These are phyloP conservation scores for Drosophila yooni DNA, from an alignment of 2,888 invertebrate species.

Conservation along the genomic window DNA sequence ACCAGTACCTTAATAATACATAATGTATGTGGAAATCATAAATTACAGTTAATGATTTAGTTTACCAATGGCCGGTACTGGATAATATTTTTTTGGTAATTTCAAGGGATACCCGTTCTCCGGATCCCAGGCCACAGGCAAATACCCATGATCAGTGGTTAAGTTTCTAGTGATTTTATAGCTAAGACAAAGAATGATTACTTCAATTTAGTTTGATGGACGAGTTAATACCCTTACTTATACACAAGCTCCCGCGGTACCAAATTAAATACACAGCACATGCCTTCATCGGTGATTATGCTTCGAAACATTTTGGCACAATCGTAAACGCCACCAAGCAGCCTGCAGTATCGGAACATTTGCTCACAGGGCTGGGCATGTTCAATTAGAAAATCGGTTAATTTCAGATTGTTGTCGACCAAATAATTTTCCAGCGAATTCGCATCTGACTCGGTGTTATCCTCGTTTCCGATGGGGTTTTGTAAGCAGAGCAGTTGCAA, in stretches of 20 bases:
- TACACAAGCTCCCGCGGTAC: conserved; percentile 86
- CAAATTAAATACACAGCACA: conserved; percentile 93
- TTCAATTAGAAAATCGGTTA: conserved; percentile 63
- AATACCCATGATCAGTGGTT: conserved; percentile 43
- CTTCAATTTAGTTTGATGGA: not conserved
- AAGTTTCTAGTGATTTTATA: conserved; percentile 23
- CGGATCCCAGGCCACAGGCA: conserved; percentile 89
- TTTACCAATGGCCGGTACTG: conserved; percentile 85
- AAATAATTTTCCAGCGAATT: not conserved
- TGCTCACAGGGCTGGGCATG: conserved; percentile 70
- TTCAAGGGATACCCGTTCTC: conserved; percentile 88
- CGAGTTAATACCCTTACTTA: conserved; percentile 53
- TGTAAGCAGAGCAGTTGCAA: conserved; percentile 62
- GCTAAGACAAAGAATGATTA: not conserved
- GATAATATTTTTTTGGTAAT: conserved; percentile 87
- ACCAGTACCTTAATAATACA: conserved; percentile 86
- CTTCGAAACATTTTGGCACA: conserved; percentile 90
- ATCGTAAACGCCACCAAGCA: conserved; percentile 87
- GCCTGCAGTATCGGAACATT: conserved; percentile 87
- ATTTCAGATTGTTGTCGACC: conserved; percentile 50
- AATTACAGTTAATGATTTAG: not conserved
- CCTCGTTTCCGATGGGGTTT: conserved; percentile 1
- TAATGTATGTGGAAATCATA: not conserved
- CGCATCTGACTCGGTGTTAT: conserved; percentile 14
- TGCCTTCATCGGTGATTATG: conserved; percentile 92